These are phyloP conservation scores for Cavia aperea DNA, from an alignment of 2,113 vertebrate genomes.

Conservation along the genomic window DNA sequence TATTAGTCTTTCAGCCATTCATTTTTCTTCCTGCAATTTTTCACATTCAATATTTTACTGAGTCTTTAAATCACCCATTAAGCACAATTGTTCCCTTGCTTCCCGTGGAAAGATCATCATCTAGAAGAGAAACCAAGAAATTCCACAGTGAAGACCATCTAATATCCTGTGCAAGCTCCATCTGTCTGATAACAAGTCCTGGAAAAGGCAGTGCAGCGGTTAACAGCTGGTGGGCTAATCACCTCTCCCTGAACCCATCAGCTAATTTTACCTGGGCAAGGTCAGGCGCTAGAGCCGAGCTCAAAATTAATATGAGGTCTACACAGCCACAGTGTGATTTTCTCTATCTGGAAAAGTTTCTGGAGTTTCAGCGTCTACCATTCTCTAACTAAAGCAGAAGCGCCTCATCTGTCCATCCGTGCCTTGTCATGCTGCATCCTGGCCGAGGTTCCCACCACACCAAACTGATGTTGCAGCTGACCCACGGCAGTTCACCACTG, in stretches of 20 bases:
- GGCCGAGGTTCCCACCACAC: neutral
- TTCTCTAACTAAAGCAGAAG: neutral
- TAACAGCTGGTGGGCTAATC: neutral
- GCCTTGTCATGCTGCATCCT: neutral
- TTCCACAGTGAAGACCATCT: neutral
- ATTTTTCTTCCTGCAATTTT: neutral
- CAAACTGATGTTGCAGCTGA: neutral
- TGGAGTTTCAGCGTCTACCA: neutral
- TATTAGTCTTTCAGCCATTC: neutral
- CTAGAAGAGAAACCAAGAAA: neutral
- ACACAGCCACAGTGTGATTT: neutral
- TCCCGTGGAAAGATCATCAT: neutral
- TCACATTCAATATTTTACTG: neutral
- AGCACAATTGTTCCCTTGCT: neutral
- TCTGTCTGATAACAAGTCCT: neutral
- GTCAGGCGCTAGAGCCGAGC: neutral
- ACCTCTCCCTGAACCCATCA: fast-evolving
- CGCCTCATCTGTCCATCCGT: neutral
- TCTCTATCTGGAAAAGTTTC: neutral
- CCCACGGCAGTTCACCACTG: neutral
- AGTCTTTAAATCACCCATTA: neutral
- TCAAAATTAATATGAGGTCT: neutral
- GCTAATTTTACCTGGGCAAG: neutral
- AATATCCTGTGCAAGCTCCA: neutral
- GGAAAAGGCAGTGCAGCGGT: neutral